Evolutionary conservation across 2,113 vertebrate species (phyloP), one percentile per base, ranked within the genome.

Genomic region (Rhinogobius similis): DNA sequence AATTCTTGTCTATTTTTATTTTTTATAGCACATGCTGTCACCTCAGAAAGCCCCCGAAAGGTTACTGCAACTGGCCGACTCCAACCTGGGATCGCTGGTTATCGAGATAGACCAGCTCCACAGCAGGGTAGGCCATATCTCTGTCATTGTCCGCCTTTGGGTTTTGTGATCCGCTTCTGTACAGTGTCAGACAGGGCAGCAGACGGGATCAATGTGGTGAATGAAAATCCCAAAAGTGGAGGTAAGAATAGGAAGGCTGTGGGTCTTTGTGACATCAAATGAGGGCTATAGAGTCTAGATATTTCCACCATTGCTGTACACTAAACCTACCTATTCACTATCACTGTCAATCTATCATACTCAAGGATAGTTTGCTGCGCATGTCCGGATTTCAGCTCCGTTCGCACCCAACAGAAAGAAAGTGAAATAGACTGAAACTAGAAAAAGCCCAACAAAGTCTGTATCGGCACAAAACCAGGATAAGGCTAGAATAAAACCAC

Each of bases 31-130:
- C 92, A 94, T 97, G 91, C 92, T 98, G 52, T 98, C 96, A n/a
- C 97, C 96, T 71, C 97, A 98, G 87, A 93, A 91, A 86, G 95
- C 96, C 70, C 97, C 97, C 7, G 96, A 96, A 90, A 95, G 95
- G 79, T 95, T 98, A 83, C 89, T 97, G 82, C 94, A 96, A 81
- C 86, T 98, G 89, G 96, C 96, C 24, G 94, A 94, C 83, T 95
- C 94, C 87, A 96, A 96, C 86, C 88, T 98, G 88, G 94, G 92
- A 83, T 96, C 94, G 0, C 90, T 98, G 48, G 93, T 98, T 72
- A 93, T 92, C 20, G 98, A 99, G 92, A 97, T 98, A 95, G 95
- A 97, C 87, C 96, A 98, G 48, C 92, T 99, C 13, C 94, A 97
- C 89, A 95, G 93, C 92, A 93, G 98, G 89, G 98, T 99, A 82